Percentiles rank a stretch among this genome's conserved stretches.
phyloP scores from a whole-genome alignment of 1,140 invertebrate species.

The Papilio dardanus region DNA sequence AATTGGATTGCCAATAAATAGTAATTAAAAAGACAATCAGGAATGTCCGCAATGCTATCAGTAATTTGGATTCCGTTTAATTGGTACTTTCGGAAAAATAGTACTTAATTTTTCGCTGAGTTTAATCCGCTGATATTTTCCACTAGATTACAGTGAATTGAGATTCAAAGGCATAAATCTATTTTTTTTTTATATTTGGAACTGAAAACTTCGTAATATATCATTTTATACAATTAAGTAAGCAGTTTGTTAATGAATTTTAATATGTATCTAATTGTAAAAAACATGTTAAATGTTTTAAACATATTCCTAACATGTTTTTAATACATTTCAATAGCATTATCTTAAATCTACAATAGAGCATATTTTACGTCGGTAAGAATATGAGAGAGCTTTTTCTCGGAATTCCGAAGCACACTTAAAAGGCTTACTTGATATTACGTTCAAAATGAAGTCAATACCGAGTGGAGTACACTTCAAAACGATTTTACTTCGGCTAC shows the following conservation, averaged over 20 bases:
- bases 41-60: conserved; percentile 4
- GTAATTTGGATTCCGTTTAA: conserved; percentile 33
- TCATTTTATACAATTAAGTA: neutral
- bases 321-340: neutral
- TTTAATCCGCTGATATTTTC: conserved; percentile 3
- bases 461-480: conserved; percentile 23
- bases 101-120: conserved; percentile 6
- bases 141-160: conserved; percentile 5
- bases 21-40: conserved; percentile 31
- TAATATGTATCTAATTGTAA: neutral
- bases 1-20: conserved; percentile 26
- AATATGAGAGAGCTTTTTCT: conserved; percentile 7
- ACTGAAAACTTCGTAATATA: neutral
- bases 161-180: neutral
- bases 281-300: neutral
- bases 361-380: neutral
- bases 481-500: conserved; percentile 40
- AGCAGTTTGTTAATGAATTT: neutral
- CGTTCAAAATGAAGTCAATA: conserved; percentile 31
- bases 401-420: conserved; percentile 21
- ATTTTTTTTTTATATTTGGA: neutral
- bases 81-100: conserved; percentile 23
- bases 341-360: neutral
- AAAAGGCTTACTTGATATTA: conserved; percentile 28
- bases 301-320: no score